phyloP scores from a whole-genome alignment of 2,888 invertebrate genomes.

The Drosophila niveifrons region DNA sequence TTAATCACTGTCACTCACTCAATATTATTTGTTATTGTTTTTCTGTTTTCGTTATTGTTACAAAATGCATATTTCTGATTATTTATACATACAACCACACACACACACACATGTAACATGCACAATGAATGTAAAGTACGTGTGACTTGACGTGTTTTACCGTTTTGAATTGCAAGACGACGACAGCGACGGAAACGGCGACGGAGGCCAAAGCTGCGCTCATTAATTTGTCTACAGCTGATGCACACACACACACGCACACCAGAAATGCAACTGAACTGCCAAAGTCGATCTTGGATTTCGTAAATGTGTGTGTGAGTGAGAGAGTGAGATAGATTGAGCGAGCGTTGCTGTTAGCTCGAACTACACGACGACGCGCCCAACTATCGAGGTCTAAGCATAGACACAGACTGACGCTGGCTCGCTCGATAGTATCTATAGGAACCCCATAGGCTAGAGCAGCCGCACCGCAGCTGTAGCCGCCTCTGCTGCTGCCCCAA shows the following conservation, averaged over 20 bases:
- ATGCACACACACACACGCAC: constrained; percentile 25
- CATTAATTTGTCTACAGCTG: constrained; percentile 54
- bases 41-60: constrained; percentile 34
- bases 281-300: constrained; percentile 56
- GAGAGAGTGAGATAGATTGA: background rate
- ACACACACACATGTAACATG: constrained; percentile 8
- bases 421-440: constrained; percentile 53
- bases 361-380: constrained; percentile 55
- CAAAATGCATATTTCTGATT: constrained; percentile 38
- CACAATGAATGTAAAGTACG: background rate
- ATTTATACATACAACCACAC: constrained; percentile 5
- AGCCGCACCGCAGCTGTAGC: constrained; percentile 5
- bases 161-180: constrained; percentile 45
- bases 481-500: constrained; percentile 5
- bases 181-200: constrained; percentile 19
- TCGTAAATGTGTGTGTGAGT: constrained; percentile 13
- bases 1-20: constrained; percentile 44
- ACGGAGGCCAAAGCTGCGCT: constrained; percentile 40
- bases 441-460: constrained; percentile 42
- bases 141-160: constrained; percentile 48
- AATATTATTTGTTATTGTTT: constrained; percentile 8
- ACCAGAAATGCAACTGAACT: constrained; percentile 20
- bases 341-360: constrained; percentile 9
- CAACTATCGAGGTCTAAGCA: constrained; percentile 80
- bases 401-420: constrained; percentile 74